Evolutionary conservation across 2,113 vertebrate genomes (phyloP).

Genomic region (Odontophorus gujanensis): DNA sequence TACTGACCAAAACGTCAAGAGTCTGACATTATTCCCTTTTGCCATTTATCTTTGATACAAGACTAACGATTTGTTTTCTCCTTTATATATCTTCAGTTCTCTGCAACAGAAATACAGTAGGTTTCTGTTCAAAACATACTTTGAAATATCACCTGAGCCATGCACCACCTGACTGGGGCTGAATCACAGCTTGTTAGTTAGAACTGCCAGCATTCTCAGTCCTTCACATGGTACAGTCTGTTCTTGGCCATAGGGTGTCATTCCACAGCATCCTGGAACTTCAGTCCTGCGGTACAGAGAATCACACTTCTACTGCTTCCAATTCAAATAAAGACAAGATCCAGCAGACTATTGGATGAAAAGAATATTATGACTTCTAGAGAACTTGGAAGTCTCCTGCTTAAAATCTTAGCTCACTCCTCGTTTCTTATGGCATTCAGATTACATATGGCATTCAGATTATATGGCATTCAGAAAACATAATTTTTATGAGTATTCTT

Average conservation of each 20-base stretch:
- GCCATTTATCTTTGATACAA: not conserved
- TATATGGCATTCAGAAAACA: not conserved
- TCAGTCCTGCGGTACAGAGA: not conserved
- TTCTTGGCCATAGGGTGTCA: slow-evolving; percentile 37
- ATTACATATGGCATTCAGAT: rapidly evolving
- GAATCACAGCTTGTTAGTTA: not conserved
- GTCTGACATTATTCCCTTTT: not conserved
- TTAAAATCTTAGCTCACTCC: not conserved
- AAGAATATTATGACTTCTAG: not conserved
- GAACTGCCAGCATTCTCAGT: not conserved
- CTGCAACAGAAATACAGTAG: not conserved
- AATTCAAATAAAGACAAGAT: slow-evolving; percentile 46
- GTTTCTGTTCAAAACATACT: not conserved
- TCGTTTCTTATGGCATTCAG: not conserved
- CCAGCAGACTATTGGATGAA: slow-evolving; percentile 12
- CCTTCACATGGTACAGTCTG: not conserved
- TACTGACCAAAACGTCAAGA: not conserved
- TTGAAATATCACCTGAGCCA: not conserved
- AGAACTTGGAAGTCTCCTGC: not conserved
- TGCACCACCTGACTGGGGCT: not conserved
- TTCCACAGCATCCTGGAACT: not conserved
- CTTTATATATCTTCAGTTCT: not conserved
- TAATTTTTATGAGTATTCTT: not conserved
- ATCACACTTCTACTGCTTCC: slow-evolving; percentile 30
- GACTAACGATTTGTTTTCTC: not conserved